These are phyloP conservation scores for Sminthurinus aureus DNA, from an alignment of 2,888 invertebrate genomes.

Conservation along the genomic window DNA sequence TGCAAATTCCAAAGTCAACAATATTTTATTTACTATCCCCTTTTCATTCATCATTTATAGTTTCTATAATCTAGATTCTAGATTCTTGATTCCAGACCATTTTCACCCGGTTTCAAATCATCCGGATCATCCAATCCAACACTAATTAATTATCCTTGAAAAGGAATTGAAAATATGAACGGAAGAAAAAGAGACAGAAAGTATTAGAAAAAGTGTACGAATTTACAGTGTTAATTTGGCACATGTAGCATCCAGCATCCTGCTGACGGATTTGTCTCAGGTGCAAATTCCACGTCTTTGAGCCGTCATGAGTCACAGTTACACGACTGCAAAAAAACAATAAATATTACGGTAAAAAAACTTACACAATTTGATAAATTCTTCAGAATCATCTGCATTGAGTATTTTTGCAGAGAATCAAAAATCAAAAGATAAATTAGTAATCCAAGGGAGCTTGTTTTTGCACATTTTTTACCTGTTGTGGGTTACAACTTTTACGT, in stretches of 20 bases:
- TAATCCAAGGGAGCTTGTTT: no score
- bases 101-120: background rate
- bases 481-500: conserved; percentile 83
- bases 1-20: conserved; percentile 25
- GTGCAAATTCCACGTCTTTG: conserved; percentile 84
- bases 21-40: background rate
- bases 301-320: conserved; percentile 81
- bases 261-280: conserved; percentile 70
- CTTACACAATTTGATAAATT: background rate
- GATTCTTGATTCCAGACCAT: no score
- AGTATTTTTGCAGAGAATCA: no score
- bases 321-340: conserved; percentile 70
- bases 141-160: no score
- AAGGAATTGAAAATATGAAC: no score
- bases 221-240: conserved; percentile 83
- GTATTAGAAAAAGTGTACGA: background rate
- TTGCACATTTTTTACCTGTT: conserved; percentile 64
- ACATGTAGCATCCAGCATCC: conserved; percentile 81
- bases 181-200: background rate
- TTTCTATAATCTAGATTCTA: no score
- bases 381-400: background rate
- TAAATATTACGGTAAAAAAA: background rate
- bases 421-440: no score
- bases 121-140: no score
- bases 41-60: conserved; percentile 4